phyloP scores from a whole-genome alignment of 2,888 invertebrate genomes.

The Sesia bembeciformis region DNA sequence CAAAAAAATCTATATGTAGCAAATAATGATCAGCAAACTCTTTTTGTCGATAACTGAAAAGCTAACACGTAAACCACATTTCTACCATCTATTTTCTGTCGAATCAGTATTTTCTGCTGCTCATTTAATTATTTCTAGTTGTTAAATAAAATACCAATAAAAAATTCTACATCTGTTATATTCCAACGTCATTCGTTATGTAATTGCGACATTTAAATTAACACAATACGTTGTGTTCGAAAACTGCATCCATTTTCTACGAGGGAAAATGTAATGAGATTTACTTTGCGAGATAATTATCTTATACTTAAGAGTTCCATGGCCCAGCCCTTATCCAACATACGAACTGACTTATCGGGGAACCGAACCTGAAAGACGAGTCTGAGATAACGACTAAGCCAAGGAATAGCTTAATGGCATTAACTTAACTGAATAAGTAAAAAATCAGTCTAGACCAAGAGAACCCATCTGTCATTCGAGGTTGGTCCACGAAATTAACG shows the following conservation, averaged over 20 bases:
- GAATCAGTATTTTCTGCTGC: too few species aligned
- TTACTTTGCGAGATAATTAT: background rate
- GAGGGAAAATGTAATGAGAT: conserved; percentile 23
- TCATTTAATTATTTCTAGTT: too few species aligned
- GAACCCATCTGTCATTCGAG: conserved; percentile 32
- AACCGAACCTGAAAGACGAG: too few species aligned
- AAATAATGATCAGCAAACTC: too few species aligned
- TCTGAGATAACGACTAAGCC: background rate
- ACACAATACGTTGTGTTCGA: conserved; percentile 33
- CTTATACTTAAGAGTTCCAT: background rate
- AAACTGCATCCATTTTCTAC: conserved; percentile 38
- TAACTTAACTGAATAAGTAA: conserved; percentile 15
- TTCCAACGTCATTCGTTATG: conserved; percentile 57
- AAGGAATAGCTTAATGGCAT: background rate
- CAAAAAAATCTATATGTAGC: too few species aligned
- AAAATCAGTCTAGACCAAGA: conserved; percentile 62
- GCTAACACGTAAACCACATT: too few species aligned
- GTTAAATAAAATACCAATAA: conserved; percentile 43
- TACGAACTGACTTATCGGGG: too few species aligned
- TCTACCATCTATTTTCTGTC: too few species aligned
- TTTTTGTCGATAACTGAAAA: too few species aligned
- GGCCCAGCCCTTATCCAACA: background rate
- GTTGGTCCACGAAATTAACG: conserved; percentile 29
- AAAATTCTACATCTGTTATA: conserved; percentile 72
- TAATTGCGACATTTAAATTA: conserved; percentile 62